Base-by-base conservation (phyloP, 1,140 invertebrate genomes). In the Caenorhabditis inopinata region DNA sequence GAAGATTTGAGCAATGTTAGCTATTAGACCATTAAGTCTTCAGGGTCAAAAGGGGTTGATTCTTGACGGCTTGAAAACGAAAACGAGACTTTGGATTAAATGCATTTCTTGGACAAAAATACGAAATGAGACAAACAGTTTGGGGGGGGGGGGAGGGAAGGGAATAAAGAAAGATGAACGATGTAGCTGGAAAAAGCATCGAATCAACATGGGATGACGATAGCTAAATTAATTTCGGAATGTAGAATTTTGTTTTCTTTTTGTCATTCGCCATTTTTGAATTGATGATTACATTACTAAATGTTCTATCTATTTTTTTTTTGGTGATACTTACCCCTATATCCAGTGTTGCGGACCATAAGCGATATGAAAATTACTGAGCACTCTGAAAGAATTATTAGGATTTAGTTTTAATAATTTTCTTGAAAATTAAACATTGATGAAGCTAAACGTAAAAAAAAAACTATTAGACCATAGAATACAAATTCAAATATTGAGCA, bases 21-120 rank as follows among this genome's bases (percentile, higher is more conserved):
- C 58, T 68, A 68, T 68, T 68, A 68, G 58, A 68, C 58, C 58
- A 68, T 68, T 68, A 68, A 68, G 58, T 68, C 58, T 68, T 68
- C 58, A 68, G 58, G 58, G 58, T 68, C 58, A 68, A 68, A 68
- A 35, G 58, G 7, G 32, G n/a, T 68, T 42, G 58, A 38, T 68
- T 68, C 58, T 68, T 68, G 58, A 68, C 58, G 58, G 58, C 11
- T 38, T n/a, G 7, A 68, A 68, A 68, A 18, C 38, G 58, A 18
- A 32, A 32, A 32, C 21, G 58, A 32, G 12, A 32, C n/a, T 32
- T 29, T 58, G 35, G 45, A n/a, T n/a, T n/a, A 25, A 51, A 25
- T 9, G 49, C n/a, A 6, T 7, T 18, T 7, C 6, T 6, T 7
- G 5, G 42, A 75, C 21, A 14, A 75, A 75, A 27, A 75, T 45